phyloP scores from a whole-genome alignment of 1,140 invertebrate species.

The Drosophila pachea region DNA sequence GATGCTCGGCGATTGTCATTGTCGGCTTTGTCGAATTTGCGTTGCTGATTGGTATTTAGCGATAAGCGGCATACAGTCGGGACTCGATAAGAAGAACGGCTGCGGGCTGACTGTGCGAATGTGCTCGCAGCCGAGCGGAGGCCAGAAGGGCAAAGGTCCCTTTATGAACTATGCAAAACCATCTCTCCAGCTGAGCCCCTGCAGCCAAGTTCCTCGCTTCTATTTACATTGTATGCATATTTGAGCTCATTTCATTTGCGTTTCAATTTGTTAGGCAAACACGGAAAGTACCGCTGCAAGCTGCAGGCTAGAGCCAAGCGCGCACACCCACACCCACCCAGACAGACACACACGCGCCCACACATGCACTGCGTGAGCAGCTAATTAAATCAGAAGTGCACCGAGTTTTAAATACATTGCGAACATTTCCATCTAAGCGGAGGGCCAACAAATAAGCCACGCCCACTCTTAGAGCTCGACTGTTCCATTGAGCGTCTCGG shows the following conservation, averaged over 20 bases:
- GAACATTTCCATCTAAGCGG: no score
- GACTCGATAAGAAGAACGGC: constrained; percentile 5
- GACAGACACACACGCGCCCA: not conserved
- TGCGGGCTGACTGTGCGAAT: not conserved
- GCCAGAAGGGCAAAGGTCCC: not conserved
- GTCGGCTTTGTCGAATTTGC: constrained; percentile 36
- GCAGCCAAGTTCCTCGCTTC: constrained; percentile 19
- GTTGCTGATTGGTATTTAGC: constrained; percentile 43
- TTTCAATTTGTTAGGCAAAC: constrained; percentile 53
- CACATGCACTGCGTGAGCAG: not conserved
- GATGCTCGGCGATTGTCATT: constrained; percentile 1
- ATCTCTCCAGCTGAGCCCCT: constrained; percentile 13
- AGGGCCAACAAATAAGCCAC: no score
- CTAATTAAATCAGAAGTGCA: no score
- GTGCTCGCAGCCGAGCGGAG: not conserved
- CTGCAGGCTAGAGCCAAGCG: constrained; percentile 18
- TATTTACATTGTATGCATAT: constrained; percentile 69
- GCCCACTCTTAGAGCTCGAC: no score
- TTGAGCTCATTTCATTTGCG: constrained; percentile 69
- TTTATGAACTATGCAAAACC: constrained; percentile 43
- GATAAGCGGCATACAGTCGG: constrained; percentile 23
- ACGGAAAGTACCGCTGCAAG: constrained; percentile 16
- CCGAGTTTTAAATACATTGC: no score
- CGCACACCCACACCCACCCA: not conserved
- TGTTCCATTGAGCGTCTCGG: no score